A percentile compares a stretch with the other conserved stretches of the same genome.
Evolutionary conservation across 2,888 invertebrate species (phyloP).

Genomic region (Lochmaea crataegi): DNA sequence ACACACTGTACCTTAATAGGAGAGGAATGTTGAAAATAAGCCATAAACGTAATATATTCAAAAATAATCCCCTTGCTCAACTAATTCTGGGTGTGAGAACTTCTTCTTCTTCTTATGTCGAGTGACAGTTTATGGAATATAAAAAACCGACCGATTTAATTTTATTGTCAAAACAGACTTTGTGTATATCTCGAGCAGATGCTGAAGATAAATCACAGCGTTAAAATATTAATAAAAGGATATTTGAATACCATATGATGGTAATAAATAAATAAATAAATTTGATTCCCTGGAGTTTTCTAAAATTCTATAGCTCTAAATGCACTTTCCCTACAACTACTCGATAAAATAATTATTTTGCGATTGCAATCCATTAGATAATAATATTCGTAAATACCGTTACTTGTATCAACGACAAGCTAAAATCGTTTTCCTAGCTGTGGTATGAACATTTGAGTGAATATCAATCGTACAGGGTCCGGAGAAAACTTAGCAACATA

Average conservation of each 20-base stretch:
- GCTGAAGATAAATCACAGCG: constrained; percentile 44
- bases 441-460: constrained; percentile 9
- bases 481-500: too few relatives aligned
- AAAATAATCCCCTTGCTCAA: constrained; percentile 40
- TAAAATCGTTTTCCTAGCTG: too few relatives aligned
- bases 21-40: constrained; percentile 19
- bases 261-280: constrained; percentile 16
- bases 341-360: constrained; percentile 1
- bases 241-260: constrained; percentile 39
- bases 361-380: constrained; percentile 2
- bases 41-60: constrained; percentile 40
- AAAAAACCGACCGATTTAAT: constrained; percentile 37
- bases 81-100: constrained; percentile 39
- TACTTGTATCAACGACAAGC: background rate
- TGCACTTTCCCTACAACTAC: too few relatives aligned
- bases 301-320: background rate
- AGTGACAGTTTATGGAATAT: constrained; percentile 36
- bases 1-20: background rate
- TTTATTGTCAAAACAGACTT: constrained; percentile 44
- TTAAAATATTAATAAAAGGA: constrained; percentile 46
- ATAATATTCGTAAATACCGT: constrained; percentile 3
- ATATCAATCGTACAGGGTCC: background rate
- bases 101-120: constrained; percentile 30
- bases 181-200: constrained; percentile 38
- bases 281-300: background rate